Base-by-base conservation (phyloP, 2,797 vertebrate species). In the Aphelocoma californica region DNA sequence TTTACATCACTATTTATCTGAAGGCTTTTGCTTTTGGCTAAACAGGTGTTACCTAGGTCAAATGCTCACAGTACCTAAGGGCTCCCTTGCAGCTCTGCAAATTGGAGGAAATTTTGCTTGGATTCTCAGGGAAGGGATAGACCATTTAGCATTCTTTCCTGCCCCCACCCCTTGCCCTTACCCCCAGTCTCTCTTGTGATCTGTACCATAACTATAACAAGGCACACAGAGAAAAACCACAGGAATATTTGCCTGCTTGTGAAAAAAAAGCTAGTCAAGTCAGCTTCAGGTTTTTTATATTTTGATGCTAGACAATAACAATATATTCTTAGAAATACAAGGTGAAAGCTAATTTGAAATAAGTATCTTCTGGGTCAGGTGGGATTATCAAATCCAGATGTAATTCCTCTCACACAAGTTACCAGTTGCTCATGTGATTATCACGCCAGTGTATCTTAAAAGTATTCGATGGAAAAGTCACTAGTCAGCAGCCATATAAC, bases 361-460 rank as follows among this genome's bases (percentile, higher is more conserved):
- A 95, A 79, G 40, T 69, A 56, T 93, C 81, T 58, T 72, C 54
- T 86, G 25, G 15, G 77, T 92, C 69, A 94, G 38, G 79, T 34
- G 23, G 31, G 79, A 95, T 91, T 90, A 96, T 88, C 64, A 88
- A 87, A 90, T 45, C 90, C 93, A 96, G 87, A 90, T 81, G 73
- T 25, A 83, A 89, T 40, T 95, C 62, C 77, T 71, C 74, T 73
- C 85, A 64, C 36, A 51, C 29, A 71, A 78, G 32, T 12, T 12
- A 74, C 51, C 45, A 93, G 56, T 23, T 91, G 66, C 73, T 66
- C 45, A 60, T 50, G 81, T 5, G 16, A 71, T 75, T 88, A 93
- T 36, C n/a, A 72, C 12, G 13, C 18, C 3, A 18, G 75, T 44
- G 45, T 60, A 85, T 84, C 73, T 91, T 60, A 36, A 18, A 94